Conservation (phyloP, 2,888 invertebrate species). For the Girardia tigrina region DNA sequence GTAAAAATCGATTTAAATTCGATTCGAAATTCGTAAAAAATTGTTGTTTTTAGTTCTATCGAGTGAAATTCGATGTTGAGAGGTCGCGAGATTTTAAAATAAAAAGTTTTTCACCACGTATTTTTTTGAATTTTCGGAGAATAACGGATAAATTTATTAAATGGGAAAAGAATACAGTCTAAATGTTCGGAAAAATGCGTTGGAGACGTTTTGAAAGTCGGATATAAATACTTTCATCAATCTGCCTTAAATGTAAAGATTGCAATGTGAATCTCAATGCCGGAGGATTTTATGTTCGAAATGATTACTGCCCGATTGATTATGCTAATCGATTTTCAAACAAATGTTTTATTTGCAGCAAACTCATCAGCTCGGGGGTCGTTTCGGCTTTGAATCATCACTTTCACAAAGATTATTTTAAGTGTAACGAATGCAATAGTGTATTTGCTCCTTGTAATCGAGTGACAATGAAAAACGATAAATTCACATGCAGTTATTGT, state of each 20-base stretch:
- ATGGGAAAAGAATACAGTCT: too few relatives aligned
- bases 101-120: too few relatives aligned
- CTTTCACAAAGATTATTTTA: conserved; percentile 40
- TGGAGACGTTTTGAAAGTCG: conserved; percentile 83
- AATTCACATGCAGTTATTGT: too few relatives aligned
- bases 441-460: too few relatives aligned
- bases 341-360: conserved; percentile 73
- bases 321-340: conserved; percentile 62
- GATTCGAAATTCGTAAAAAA: too few relatives aligned
- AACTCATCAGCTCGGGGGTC: conserved; percentile 84
- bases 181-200: conserved; percentile 95
- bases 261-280: conserved; percentile 76
- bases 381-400: conserved; percentile 60
- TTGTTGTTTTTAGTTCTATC: too few relatives aligned
- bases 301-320: conserved; percentile 67
- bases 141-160: too few relatives aligned
- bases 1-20: too few relatives aligned
- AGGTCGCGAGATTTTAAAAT: too few relatives aligned
- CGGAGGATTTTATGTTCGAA: conserved; percentile 86
- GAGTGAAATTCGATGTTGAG: too few relatives aligned
- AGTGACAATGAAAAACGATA: too few relatives aligned
- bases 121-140: too few relatives aligned
- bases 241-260: conserved; percentile 73
- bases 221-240: conserved; percentile 93
- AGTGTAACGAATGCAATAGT: conserved; percentile 39